phyloP scores from a whole-genome alignment of 2,888 invertebrate genomes.

The Drosophila lutescens region DNA sequence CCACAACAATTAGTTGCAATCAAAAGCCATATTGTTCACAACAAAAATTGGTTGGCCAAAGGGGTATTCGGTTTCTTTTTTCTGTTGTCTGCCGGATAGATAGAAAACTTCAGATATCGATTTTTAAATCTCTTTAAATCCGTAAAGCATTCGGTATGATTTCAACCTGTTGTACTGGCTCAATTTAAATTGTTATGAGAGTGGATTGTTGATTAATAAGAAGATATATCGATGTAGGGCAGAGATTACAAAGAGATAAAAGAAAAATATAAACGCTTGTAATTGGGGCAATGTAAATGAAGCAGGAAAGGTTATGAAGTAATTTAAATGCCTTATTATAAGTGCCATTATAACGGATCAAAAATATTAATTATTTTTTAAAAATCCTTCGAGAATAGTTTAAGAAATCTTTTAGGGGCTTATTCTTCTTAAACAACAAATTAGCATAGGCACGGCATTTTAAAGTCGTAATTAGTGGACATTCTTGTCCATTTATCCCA shows the following conservation, averaged over 20 bases:
- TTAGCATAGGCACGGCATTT: neutral
- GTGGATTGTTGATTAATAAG: constrained; percentile 23
- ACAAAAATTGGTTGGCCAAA: constrained; percentile 20
- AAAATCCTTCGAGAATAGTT: neutral
- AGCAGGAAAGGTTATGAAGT: neutral
- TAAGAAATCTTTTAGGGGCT: neutral
- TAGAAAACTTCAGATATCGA: constrained; percentile 32
- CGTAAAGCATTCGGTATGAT: constrained; percentile 42
- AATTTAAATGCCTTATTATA: too few species aligned
- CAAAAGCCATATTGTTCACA: constrained; percentile 72
- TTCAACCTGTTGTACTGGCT: constrained; percentile 47
- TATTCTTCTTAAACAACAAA: neutral
- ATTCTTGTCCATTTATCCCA: constrained; percentile 12
- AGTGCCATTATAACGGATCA: too few species aligned
- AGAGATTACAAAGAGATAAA: constrained; percentile 9
- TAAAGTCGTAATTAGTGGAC: constrained; percentile 9
- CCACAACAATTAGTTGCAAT: constrained; percentile 77
- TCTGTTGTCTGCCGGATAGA: constrained; percentile 10
- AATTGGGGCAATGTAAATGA: constrained; percentile 12
- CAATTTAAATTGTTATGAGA: constrained; percentile 42
- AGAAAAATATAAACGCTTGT: neutral
- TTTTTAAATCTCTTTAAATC: constrained; percentile 6
- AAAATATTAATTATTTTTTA: neutral
- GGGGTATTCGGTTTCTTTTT: constrained; percentile 35
- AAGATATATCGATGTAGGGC: constrained; percentile 25